phyloP scores from a whole-genome alignment of 2,888 invertebrate genomes.

The Thecocarcelia acutangulata region DNA sequence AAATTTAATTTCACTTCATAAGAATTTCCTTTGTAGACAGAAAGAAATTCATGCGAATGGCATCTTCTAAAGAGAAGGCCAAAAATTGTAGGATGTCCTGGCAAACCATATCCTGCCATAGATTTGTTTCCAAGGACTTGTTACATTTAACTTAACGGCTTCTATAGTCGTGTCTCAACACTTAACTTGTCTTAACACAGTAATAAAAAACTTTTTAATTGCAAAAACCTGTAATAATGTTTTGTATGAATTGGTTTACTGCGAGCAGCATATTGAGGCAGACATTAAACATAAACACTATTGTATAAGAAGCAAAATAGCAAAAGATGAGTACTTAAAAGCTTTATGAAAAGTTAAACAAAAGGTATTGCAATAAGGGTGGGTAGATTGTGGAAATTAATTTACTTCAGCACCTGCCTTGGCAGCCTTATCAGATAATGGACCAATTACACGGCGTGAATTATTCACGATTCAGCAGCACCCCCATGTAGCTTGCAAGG shows the following conservation, averaged over 20 bases:
- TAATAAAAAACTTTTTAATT: constrained; percentile 47
- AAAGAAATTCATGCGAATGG: too few relatives aligned
- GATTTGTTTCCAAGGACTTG: not conserved
- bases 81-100: not conserved
- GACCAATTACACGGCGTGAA: too few relatives aligned
- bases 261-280: too few relatives aligned
- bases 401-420: too few relatives aligned
- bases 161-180: constrained; percentile 24
- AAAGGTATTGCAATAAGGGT: too few relatives aligned
- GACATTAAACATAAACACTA: too few relatives aligned
- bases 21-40: too few relatives aligned
- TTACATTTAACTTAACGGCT: constrained; percentile 32
- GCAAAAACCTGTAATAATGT: not conserved
- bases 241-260: not conserved
- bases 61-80: not conserved
- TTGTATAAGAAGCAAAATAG: not conserved
- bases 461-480: too few relatives aligned
- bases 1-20: too few relatives aligned
- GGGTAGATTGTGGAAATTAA: too few relatives aligned
- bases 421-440: too few relatives aligned
- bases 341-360: constrained; percentile 10
- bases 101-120: constrained; percentile 11
- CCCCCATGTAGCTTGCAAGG: too few relatives aligned
- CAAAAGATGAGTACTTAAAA: not conserved
- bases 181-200: constrained; percentile 30